A percentile compares a stretch with the other conserved stretches of the same genome.
Evolutionary conservation across 2,797 vertebrate genomes (phyloP).

Genomic region (Iguana delicatissima): DNA sequence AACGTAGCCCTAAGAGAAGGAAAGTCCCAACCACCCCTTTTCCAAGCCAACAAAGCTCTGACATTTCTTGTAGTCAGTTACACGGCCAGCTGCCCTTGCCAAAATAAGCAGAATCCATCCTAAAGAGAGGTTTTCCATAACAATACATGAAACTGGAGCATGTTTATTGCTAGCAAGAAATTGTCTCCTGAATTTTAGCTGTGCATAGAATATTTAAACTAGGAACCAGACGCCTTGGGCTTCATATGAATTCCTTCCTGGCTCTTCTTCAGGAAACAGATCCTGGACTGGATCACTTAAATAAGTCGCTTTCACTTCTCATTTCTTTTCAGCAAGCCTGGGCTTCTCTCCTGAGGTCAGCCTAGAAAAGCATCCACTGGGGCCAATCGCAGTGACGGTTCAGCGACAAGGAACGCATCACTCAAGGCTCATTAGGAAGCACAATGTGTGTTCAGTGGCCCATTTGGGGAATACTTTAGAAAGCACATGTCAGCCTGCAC

Average conservation of each 20-base stretch:
- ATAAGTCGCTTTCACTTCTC: not conserved
- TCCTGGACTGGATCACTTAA: conserved; percentile 22
- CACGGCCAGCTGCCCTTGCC: not conserved
- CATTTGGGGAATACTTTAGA: not conserved
- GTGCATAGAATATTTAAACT: not conserved
- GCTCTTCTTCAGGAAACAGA: not conserved
- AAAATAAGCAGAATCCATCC: not conserved
- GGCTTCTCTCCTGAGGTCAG: fast-evolving
- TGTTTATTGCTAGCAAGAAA: not conserved
- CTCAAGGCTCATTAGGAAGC: conserved; percentile 28
- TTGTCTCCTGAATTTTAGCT: not conserved
- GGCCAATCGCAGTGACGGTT: conserved; percentile 4
- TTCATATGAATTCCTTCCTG: too few species aligned
- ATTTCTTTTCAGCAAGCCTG: not conserved
- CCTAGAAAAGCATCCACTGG: not conserved
- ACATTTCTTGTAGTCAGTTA: not conserved
- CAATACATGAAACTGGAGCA: not conserved
- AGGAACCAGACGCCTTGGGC: not conserved
- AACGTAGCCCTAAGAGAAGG: not conserved
- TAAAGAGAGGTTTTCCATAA: not conserved
- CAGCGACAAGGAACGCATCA: conserved; percentile 1
- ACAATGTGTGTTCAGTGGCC: not conserved
- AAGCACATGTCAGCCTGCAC: not conserved
- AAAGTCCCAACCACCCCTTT: too few species aligned
- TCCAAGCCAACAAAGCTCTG: not conserved